Percentiles rank a stretch among this genome's conserved stretches.
phyloP scores from a whole-genome alignment of 2,113 vertebrate genomes.

The Megaceryle torquata region DNA sequence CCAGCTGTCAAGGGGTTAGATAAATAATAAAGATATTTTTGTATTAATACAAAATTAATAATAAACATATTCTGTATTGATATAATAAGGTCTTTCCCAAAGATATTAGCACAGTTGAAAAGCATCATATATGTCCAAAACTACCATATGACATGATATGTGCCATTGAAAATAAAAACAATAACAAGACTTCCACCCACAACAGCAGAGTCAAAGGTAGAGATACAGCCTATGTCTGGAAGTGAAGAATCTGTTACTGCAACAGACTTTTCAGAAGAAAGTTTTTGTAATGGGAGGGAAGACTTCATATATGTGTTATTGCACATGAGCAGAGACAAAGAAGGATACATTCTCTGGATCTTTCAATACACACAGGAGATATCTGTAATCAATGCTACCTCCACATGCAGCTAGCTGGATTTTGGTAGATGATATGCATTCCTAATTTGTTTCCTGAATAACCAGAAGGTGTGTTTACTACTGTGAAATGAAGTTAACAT shows the following conservation, averaged over 20 bases:
- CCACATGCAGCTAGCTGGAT: conserved; percentile 31
- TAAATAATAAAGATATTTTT: neutral
- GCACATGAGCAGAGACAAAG: neutral
- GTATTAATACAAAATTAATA: neutral
- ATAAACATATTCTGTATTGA: neutral
- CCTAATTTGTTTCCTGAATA: conserved; percentile 36
- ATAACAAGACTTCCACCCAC: neutral
- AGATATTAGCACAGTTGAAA: neutral
- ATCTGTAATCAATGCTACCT: conserved; percentile 9
- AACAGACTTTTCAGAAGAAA: neutral
- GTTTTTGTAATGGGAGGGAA: neutral
- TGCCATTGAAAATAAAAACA: neutral
- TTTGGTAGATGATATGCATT: conserved; percentile 45
- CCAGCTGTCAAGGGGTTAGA: neutral
- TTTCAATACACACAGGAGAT: neutral
- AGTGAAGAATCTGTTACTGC: neutral
- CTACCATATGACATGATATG: neutral
- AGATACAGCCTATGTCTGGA: neutral
- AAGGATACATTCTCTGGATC: neutral
- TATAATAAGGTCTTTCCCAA: neutral
- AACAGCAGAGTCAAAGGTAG: neutral
- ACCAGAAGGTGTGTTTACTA: conserved; percentile 62
- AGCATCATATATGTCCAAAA: neutral
- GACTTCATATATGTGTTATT: neutral
- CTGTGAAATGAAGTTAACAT: conserved; percentile 12